Evolutionary conservation across 2,888 invertebrate genomes (phyloP).

Genomic region (Scrobipalpa atriplicella): DNA sequence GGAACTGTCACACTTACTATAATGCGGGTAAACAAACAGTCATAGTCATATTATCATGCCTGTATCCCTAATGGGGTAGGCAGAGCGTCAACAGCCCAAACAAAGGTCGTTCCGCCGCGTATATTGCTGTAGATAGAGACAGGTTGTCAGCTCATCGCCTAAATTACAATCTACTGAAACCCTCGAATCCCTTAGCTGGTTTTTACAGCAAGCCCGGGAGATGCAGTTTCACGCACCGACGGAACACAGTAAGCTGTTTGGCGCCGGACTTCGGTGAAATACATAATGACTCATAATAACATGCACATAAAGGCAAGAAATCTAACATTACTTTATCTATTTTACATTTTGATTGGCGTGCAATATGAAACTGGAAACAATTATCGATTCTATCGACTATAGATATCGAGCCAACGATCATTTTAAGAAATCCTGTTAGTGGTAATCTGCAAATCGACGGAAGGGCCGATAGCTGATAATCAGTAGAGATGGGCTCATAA

Average conservation of each 20-base stretch:
- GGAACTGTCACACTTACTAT: not conserved
- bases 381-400: slow-evolving; percentile 12
- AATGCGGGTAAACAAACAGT: slow-evolving; percentile 1
- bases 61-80: no score
- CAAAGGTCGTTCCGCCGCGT: no score
- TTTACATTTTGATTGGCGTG: slow-evolving; percentile 11
- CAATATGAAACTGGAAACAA: slow-evolving; percentile 16
- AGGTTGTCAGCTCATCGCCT: no score
- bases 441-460: slow-evolving; percentile 12
- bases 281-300: slow-evolving; percentile 3
- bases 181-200: no score
- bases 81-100: no score
- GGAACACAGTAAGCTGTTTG: no score
- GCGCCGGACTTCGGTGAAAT: no score
- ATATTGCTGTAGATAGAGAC: no score
- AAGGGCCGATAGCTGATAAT: slow-evolving; percentile 8
- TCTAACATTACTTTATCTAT: slow-evolving; percentile 1
- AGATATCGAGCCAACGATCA: not conserved
- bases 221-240: no score
- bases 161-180: no score
- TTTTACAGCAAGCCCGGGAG: no score
- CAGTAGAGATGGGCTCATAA: not conserved
- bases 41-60: no score
- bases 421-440: slow-evolving; percentile 9
- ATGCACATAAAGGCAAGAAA: slow-evolving; percentile 3